Evolutionary conservation across 1,140 invertebrate genomes (phyloP).

Genomic region (Phocides pigmalion): DNA sequence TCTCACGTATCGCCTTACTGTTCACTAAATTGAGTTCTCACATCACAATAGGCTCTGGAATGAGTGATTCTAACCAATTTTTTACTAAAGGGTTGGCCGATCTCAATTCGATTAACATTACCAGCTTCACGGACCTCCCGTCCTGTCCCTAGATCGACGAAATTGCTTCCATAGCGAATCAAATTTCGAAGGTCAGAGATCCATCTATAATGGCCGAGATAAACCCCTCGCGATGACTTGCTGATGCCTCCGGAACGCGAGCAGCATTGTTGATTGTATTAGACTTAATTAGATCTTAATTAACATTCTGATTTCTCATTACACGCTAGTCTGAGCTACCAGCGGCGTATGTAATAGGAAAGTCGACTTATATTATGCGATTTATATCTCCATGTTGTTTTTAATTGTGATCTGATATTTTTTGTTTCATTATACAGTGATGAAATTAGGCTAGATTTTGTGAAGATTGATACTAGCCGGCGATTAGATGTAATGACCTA

Average conservation of each 20-base stretch:
- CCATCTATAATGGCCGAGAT: conserved; percentile 50
- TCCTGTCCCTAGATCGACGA: conserved; percentile 38
- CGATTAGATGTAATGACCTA: conserved; percentile 39
- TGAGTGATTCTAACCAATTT: conserved; percentile 75
- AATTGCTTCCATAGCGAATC: conserved; percentile 39
- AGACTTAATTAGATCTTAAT: conserved; percentile 82
- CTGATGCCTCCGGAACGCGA: conserved; percentile 70
- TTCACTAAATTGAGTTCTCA: conserved; percentile 81
- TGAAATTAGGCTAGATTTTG: conserved; percentile 61
- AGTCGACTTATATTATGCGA: conserved; percentile 62
- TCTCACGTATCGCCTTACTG: conserved; percentile 65
- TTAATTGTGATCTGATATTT: conserved; percentile 58
- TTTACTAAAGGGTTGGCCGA: conserved; percentile 81
- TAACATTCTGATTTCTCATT: conserved; percentile 82
- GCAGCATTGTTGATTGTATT: conserved; percentile 81
- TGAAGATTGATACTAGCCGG: conserved; percentile 40
- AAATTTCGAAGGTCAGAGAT: conserved; percentile 57
- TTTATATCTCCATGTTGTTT: conserved; percentile 68
- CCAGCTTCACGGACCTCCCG: conserved; percentile 52
- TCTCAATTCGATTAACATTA: conserved; percentile 78
- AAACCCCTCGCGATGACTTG: conserved; percentile 75
- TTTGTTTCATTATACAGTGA: conserved; percentile 60
- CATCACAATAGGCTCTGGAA: conserved; percentile 73
- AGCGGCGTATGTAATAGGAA: conserved; percentile 72
- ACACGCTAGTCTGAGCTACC: conserved; percentile 78